Conservation (phyloP, 2,113 vertebrate species). For the Meleagris gallopavo region DNA sequence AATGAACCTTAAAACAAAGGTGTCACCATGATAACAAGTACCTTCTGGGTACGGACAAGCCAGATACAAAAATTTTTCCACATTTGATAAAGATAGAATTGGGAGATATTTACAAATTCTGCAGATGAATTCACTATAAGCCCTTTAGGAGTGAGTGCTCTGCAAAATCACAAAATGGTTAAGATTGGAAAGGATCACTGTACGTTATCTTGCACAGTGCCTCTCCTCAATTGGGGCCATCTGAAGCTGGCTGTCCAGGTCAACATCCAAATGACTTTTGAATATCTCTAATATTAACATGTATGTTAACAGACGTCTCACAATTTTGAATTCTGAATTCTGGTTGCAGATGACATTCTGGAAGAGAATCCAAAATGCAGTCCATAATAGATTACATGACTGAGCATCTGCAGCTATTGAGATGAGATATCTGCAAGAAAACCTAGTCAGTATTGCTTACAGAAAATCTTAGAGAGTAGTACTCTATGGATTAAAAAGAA, state of each 20-base stretch:
- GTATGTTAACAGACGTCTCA: not conserved
- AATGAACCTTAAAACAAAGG: not conserved
- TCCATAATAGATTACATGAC: not conserved
- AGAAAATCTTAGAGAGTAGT: not conserved
- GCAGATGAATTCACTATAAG: not conserved
- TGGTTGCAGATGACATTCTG: not conserved
- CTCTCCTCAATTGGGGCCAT: not conserved
- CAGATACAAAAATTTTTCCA: not conserved
- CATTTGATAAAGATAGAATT: not conserved
- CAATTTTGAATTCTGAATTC: not conserved
- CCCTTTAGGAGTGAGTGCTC: not conserved
- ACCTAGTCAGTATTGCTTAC: not conserved
- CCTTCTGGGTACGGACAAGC: constrained; percentile 2
- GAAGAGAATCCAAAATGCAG: not conserved
- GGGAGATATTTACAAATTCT: not conserved
- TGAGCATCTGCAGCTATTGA: not conserved
- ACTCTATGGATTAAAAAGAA: not conserved
- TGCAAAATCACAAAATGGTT: not conserved
- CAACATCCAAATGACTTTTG: not conserved
- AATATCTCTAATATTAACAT: not conserved
- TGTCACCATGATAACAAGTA: not conserved
- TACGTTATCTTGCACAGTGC: not conserved
- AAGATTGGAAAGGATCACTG: not conserved
- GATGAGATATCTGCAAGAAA: not conserved
- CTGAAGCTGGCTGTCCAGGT: not conserved